Base-by-base conservation (phyloP, 2,113 vertebrate genomes). In the Bos javanicus region DNA sequence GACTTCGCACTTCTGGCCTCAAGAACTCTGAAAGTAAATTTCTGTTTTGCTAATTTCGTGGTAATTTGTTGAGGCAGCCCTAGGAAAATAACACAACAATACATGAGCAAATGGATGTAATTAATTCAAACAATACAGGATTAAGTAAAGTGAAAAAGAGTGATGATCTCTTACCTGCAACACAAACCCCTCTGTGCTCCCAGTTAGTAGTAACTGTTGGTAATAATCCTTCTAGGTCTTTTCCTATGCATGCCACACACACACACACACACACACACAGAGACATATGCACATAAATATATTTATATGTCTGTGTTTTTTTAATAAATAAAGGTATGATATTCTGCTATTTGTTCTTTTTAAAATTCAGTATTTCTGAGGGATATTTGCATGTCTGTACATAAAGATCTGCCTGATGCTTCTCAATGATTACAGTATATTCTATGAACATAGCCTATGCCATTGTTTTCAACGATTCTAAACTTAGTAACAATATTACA, bases 51-150 rank as follows among this genome's bases (percentile, higher is more conserved):
- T 25, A 85, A 52, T 17, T 54, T 19, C 59, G 15, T 74, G 39
- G 71, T 71, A n/a, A 82, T 56, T 76, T 86, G 62, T 89, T 64
- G 76, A n/a, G 21, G 50, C 54, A 64, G 56, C 80, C 83, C 80
- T 91, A 28, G 67, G 80, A 92, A 95, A 78, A 33, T 21, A 92
- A 95, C 17, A 95, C 50, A 92, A 85, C 30, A 90, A 93, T 88
- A 56, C 28, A 64, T 56, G 52, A 81, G 86, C n/a, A 90, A 85
- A 81, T 88, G 33, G 60, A 36, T 17, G 28, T 46, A 88, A 95
- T 93, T 84, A 93, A 87, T 74, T 81, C 30, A 84, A 87, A 94
- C 78, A 92, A 74, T 85, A 50, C 17, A 64, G 33, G 81, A 95
- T 94, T 57, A 74, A 28, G 21, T 39, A 48, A 82, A 92, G 36